These are phyloP conservation scores for Noctilio leporinus DNA, from an alignment of 2,113 vertebrate genomes.

Conservation along the genomic window DNA sequence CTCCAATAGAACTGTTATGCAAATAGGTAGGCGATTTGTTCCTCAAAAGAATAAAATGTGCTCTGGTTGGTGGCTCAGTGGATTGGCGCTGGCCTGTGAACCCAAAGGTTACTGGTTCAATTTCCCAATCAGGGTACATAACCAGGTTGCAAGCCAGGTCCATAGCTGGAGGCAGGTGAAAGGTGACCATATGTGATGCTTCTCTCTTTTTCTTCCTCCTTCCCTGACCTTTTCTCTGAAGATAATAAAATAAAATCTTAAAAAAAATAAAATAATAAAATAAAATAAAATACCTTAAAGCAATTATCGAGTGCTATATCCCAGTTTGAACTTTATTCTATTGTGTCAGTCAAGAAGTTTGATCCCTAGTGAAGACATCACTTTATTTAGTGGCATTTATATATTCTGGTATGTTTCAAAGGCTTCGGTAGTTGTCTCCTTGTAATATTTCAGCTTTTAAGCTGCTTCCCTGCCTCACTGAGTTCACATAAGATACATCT, in stretches of 20 bases:
- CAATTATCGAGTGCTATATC: not conserved
- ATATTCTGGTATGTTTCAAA: slow-evolving; percentile 76
- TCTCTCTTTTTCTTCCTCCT: no score
- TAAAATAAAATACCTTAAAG: not conserved
- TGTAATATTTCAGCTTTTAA: slow-evolving; percentile 86
- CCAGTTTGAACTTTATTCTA: not conserved
- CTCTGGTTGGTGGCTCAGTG: no score
- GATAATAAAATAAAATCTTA: no score
- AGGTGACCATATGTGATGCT: no score
- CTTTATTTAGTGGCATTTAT: slow-evolving; percentile 75
- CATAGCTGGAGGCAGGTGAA: no score
- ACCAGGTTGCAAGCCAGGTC: no score
- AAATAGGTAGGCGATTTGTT: not conserved
- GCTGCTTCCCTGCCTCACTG: slow-evolving; percentile 88
- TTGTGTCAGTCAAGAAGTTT: slow-evolving; percentile 58
- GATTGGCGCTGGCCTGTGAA: no score
- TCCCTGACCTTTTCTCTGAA: no score
- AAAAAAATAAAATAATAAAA: no score
- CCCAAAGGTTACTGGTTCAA: no score
- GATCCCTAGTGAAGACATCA: slow-evolving; percentile 71
- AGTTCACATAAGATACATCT: slow-evolving; percentile 89
- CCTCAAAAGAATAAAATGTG: not conserved
- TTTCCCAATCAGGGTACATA: no score
- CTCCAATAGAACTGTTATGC: not conserved
- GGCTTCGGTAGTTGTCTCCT: slow-evolving; percentile 77